Conservation (phyloP, 35 echinoderm and acorn worm species). For the Ophioderma brevispina region DNA sequence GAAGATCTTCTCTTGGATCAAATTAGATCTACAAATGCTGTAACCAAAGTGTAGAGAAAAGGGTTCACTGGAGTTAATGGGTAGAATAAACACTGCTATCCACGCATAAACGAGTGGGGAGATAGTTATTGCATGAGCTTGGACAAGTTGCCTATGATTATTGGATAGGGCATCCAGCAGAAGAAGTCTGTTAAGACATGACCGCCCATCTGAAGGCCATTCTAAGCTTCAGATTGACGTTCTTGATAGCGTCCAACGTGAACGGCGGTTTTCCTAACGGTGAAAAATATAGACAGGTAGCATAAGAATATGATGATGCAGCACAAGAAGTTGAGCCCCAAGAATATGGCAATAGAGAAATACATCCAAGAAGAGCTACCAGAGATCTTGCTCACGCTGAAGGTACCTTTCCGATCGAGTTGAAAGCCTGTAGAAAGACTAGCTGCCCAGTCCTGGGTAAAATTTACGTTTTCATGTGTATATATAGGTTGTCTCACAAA, state of each 20-base stretch:
- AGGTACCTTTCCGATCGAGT: neutral
- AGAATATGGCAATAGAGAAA: neutral
- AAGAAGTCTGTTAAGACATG: neutral
- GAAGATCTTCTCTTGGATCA: neutral
- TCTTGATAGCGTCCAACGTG: neutral
- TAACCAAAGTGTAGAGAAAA: neutral
- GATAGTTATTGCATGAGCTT: neutral
- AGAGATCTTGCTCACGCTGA: neutral
- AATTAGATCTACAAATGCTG: neutral
- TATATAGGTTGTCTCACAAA: neutral
- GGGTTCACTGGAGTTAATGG: neutral
- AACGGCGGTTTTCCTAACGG: neutral
- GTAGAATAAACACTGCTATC: neutral
- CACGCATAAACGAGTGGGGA: neutral
- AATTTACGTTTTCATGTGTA: neutral
- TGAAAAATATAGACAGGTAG: neutral
- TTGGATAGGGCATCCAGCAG: neutral
- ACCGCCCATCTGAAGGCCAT: neutral
- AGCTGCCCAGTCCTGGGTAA: neutral
- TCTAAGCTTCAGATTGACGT: neutral
- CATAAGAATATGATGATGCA: neutral
- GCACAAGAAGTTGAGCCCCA: neutral
- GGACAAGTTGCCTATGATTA: neutral
- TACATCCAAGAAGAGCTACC: neutral
- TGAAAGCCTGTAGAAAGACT: neutral